Base-by-base conservation (phyloP, 2,888 invertebrate genomes). In the Eupithecia abbreviata region DNA sequence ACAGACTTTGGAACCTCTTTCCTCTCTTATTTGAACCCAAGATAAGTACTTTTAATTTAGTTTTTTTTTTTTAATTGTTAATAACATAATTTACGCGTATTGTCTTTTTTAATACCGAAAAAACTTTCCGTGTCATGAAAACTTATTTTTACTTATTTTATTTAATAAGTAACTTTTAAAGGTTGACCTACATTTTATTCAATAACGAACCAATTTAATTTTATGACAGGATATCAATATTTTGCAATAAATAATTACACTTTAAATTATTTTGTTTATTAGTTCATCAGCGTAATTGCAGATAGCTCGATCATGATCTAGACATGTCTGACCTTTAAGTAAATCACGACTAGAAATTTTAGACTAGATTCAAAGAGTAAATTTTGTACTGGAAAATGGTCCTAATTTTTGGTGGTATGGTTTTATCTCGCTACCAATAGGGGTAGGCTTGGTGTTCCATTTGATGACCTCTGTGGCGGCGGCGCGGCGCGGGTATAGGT, bases 321-420 rank as follows among this genome's bases (percentile, higher is more conserved):
- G 18, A 68, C 72, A 75, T 74, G 79, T 65, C 18, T 77, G 75
- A 68, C 80, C 80, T 82, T 79, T 77, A 47, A 74, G 73, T 71
- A 62, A 62, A 81, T 79, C 79, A 79, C 78, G 79, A 65, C 42
- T 49, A 49, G 42, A 55, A 65, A 76, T 62, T 18, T 45, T 71
- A 71, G 74, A 77, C 65, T 78, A 73, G 12, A 4, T 30, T 30
- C 62, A 30, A 7, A 55, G 7, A 55, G 55, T n/a, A 55, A 55
- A 55, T n/a, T 15, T 51, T 51, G 51, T 58, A 18, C 7, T 18
- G 55, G 3, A 58, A 7, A 10, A 47, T 2, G 47, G 47, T 47
- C 9, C 2, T 30, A 30, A 0, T 30, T 30, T 30, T 30, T 30
- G 30, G 30, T 30, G 30, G 30, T 30, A 30, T 30, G 30, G 30